Conservation (phyloP, 2,888 invertebrate species). For the Epinotia nisella region DNA sequence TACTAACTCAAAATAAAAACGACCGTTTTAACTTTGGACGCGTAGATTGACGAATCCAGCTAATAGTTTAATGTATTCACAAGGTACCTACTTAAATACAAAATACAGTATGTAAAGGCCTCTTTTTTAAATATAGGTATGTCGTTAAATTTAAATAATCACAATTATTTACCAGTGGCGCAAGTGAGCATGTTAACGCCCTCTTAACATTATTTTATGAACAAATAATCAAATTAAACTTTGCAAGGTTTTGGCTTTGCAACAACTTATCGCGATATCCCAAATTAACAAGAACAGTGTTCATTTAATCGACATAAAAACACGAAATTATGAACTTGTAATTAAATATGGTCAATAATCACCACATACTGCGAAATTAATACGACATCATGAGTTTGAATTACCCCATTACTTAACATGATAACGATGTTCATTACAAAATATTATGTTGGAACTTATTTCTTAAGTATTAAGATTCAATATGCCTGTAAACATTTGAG, state of each 20-base stretch:
- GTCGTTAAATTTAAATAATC: no score
- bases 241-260: no score
- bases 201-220: background rate
- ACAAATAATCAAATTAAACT: slow-evolving; percentile 22
- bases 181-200: no score
- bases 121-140: no score
- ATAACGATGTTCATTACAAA: slow-evolving; percentile 22
- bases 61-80: no score
- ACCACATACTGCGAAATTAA: slow-evolving; percentile 43
- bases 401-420: slow-evolving; percentile 36
- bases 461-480: background rate
- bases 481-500: background rate
- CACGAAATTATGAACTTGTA: slow-evolving; percentile 28
- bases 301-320: slow-evolving; percentile 32
- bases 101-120: no score
- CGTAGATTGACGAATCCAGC: no score
- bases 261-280: slow-evolving; percentile 26
- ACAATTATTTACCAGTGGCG: no score
- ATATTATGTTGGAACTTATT: slow-evolving; percentile 3
- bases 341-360: slow-evolving; percentile 41
- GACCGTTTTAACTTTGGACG: no score
- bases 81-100: no score
- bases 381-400: slow-evolving; percentile 41
- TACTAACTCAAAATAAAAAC: no score
- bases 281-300: slow-evolving; percentile 31